Percentiles rank a stretch among this genome's conserved stretches.
Evolutionary conservation across 2,888 invertebrate species (phyloP).

Genomic region (Cheilosia variabilis): DNA sequence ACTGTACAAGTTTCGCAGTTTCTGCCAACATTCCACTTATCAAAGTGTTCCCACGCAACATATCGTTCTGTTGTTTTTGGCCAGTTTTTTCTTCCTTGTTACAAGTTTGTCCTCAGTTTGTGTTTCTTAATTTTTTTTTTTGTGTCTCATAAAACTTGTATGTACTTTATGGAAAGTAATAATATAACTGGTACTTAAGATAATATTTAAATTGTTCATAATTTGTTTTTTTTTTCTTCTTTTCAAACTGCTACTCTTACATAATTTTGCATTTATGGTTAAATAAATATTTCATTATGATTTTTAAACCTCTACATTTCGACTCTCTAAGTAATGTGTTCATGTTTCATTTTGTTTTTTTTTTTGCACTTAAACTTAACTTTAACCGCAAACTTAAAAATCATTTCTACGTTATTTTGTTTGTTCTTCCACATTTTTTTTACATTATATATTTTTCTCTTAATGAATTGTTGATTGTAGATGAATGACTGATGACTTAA

Average conservation of each 20-base stretch:
- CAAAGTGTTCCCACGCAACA: constrained; percentile 1
- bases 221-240: background rate
- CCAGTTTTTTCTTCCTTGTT: background rate
- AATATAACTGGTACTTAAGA: constrained; percentile 35
- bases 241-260: constrained; percentile 74
- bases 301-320: constrained; percentile 72
- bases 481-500: constrained; percentile 75
- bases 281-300: constrained; percentile 53
- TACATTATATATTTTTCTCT: constrained; percentile 13
- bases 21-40: background rate
- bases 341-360: constrained; percentile 31
- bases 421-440: constrained; percentile 24
- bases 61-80: background rate
- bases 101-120: constrained; percentile 31
- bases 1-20: background rate
- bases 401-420: constrained; percentile 21
- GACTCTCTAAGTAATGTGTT: constrained; percentile 65
- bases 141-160: background rate
- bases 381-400: constrained; percentile 52
- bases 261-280: constrained; percentile 54
- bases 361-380: constrained; percentile 56
- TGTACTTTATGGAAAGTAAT: constrained; percentile 20
- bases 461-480: constrained; percentile 52
- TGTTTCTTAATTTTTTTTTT: constrained; percentile 1
- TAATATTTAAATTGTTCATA: constrained; percentile 24